phyloP scores from a whole-genome alignment of 2,797 vertebrate species.

The Rhynchotus rufescens region DNA sequence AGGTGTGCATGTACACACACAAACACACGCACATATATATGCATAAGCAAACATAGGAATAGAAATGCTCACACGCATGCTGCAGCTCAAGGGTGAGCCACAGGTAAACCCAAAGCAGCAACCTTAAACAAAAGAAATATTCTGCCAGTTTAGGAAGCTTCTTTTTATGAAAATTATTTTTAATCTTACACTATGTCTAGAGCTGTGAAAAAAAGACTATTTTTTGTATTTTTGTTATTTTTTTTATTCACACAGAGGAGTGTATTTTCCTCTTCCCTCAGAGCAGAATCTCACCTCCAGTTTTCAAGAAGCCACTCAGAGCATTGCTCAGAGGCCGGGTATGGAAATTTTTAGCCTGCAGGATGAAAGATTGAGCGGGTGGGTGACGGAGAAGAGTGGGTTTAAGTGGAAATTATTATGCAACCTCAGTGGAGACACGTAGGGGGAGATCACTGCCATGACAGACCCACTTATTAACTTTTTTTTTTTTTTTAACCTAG shows the following conservation, averaged over 20 bases:
- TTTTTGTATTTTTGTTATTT: not conserved
- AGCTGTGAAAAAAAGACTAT: not conserved
- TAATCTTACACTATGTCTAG: not conserved
- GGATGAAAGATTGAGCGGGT: not conserved
- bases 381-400: slow-evolving; percentile 21
- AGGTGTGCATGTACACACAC: not conserved
- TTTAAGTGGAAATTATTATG: slow-evolving; percentile 44
- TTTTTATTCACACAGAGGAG: not conserved
- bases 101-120: not conserved
- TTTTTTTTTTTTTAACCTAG: not conserved
- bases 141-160: not conserved
- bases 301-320: slow-evolving; percentile 8
- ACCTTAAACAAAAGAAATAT: not conserved
- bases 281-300: not conserved
- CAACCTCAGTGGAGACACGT: not conserved
- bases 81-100: not conserved
- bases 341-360: slow-evolving; percentile 37
- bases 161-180: not conserved
- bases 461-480: not conserved
- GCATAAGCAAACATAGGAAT: not conserved
- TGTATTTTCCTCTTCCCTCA: not conserved
- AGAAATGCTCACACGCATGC: not conserved
- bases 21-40: no score
- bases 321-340: not conserved
- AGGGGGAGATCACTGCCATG: not conserved